Evolutionary conservation across 2,888 invertebrate species (phyloP), one percentile per base, ranked within the genome.

Genomic region (Sylvicola cinctus): DNA sequence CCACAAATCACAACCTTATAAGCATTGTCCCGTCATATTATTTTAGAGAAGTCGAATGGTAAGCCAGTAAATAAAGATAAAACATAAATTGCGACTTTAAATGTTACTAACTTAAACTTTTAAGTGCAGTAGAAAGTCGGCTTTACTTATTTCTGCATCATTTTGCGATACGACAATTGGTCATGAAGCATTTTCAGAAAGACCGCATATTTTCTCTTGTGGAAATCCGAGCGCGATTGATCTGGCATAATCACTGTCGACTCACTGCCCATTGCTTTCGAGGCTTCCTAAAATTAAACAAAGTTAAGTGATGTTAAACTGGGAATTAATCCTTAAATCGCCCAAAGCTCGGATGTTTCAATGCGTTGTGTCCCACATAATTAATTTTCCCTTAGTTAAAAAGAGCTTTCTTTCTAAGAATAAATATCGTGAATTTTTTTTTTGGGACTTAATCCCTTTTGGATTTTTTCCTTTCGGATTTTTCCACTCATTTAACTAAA

Each of bases 171-270:
- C 37, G 65, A 63, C 14, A 65, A 50, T 53, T 93, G 91, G 61
- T 90, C 73, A 41, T 74, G 61, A 33, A 79, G 61, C 80, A 93
- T 81, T 59, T 70, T 70, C 35, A 76, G 54, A 50, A 84, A 91
- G 3, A 91, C 83, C 45, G 60, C 53, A 52, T 85, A 91, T 50
- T 93, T 93, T 48, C 69, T 76, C 42, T 74, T 63, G 51, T 93
- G 90, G 51, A 69, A 91, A 40, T 71, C 65, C 46, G 60, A 63
- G 40, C 65, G 60, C 16, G 49, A 47, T n/a, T 46, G 40, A 39
- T 74, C 68, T 8, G 83, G 78, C 25, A 54, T 46, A 8, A 80
- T 58, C 30, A 76, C 63, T 38, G 63, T 65, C 11, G 83, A 85
- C 34, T 54, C 58, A 3, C 85, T 84, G 17, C 81, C 81, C 87